Base-by-base conservation (phyloP, 2,888 invertebrate species). In the Campaea margaritaria region DNA sequence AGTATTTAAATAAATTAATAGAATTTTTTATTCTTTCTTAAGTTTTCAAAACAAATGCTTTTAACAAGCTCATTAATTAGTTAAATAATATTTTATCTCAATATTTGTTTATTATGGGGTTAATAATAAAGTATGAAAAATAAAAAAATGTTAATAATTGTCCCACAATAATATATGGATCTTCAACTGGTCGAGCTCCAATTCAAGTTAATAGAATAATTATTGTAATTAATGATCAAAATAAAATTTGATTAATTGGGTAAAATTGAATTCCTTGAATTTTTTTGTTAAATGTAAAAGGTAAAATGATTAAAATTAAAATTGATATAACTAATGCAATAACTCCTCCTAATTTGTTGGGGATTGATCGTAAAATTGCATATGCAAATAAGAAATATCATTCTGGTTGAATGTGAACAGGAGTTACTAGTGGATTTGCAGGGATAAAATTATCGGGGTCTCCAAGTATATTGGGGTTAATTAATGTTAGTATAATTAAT, bases 341-440 rank as follows among this genome's bases (percentile, higher is more conserved):
- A 46, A 96, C 96, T 65, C 96, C 96, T 52, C 96, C 96, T 88
- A 96, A 79, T 93, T 96, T 96, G 90, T 95, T 96, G 7, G 96
- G 96, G 58, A 96, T 96, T 39, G 96, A 96, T 27, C 96, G 96
- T 76, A 96, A 71, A 91, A 96, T 96, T 14, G 96, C 95, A 84
- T 96, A 96, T 12, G 96, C 96, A 93, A 96, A 96, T 92, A 96
- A 83, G 76, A 96, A 97, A 83, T 96, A 96, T 94, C 96, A 96
- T 94, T 97, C 96, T 45, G 96, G 96, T 93, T 96, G 95, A 91
- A 96, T 96, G 79, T 96, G 96, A 8, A 93, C 81, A 0, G 96
- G 96, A 0, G 96, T 96, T 13, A 94, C 92, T 89, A 95, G 74
- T 0, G 95, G 93, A 68, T 95, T 95, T 4, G 95, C 95, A 0